Conservation (phyloP, 2,888 invertebrate species). For the Cheilosia pagana region DNA sequence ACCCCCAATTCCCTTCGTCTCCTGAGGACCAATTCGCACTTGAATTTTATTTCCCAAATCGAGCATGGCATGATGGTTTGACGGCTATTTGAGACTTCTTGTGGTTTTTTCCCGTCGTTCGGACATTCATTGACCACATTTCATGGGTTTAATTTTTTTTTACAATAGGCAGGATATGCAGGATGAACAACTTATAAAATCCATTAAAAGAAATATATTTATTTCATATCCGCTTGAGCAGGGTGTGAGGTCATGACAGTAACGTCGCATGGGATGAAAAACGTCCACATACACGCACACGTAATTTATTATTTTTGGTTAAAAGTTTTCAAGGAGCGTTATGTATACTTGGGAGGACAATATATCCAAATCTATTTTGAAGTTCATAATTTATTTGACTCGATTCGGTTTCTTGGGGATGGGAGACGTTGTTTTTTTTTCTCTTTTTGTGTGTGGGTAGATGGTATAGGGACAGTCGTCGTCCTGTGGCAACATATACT, state of each 20-base stretch:
- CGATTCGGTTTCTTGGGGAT: constrained; percentile 21
- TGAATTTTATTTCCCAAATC: constrained; percentile 18
- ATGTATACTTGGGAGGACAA: constrained; percentile 69
- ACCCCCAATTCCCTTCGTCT: background rate
- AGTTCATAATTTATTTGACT: constrained; percentile 69
- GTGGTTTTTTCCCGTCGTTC: background rate
- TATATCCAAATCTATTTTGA: constrained; percentile 73
- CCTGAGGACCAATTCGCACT: background rate
- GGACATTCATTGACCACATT: constrained; percentile 14
- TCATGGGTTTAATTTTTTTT: constrained; percentile 25
- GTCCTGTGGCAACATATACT: constrained; percentile 18
- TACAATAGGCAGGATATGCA: constrained; percentile 25
- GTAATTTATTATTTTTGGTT: constrained; percentile 58
- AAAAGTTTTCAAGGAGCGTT: constrained; percentile 63
- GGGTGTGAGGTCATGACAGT: background rate
- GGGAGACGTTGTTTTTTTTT: constrained; percentile 5
- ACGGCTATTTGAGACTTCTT: background rate
- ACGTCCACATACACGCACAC: constrained; percentile 11
- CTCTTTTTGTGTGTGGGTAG: background rate
- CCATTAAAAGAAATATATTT: constrained; percentile 63
- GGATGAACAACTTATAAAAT: constrained; percentile 31
- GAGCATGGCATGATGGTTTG: constrained; percentile 3
- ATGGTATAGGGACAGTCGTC: background rate
- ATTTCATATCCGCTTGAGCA: constrained; percentile 30
- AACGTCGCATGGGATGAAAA: background rate